A percentile compares a stretch with the other conserved stretches of the same genome.
phyloP scores from a whole-genome alignment of 2,113 vertebrate genomes.

The Sylvia atricapilla region DNA sequence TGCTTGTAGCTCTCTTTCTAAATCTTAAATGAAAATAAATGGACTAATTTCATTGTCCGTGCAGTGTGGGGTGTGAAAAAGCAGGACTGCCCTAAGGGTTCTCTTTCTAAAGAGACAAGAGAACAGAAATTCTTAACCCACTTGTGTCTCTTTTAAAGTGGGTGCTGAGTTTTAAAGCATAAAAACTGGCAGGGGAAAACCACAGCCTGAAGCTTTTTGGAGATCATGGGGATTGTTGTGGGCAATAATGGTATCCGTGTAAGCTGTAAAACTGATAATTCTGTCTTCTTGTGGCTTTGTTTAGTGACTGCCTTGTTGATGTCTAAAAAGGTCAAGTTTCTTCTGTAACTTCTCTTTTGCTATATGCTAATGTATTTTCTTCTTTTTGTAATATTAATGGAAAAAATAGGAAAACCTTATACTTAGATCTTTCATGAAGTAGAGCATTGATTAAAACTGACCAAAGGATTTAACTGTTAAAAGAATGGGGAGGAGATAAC shows the following conservation, averaged over 20 bases:
- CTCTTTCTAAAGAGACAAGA: neutral
- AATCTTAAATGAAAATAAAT: constrained; percentile 16
- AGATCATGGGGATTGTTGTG: neutral
- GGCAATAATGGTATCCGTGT: neutral
- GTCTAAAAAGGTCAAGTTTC: neutral
- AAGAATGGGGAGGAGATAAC: neutral
- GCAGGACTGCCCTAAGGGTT: neutral
- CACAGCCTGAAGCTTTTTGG: neutral
- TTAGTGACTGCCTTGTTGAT: neutral
- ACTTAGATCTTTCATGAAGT: neutral
- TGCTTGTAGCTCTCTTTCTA: neutral
- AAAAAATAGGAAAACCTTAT: neutral
- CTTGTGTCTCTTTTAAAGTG: neutral
- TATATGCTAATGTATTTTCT: neutral
- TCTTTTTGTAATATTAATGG: neutral
- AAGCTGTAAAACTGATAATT: neutral
- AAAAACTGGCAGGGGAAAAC: neutral
- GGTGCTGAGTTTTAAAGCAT: neutral
- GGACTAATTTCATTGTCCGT: neutral
- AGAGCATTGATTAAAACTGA: neutral
- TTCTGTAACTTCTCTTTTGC: neutral
- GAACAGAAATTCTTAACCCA: neutral
- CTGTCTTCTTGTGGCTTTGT: neutral
- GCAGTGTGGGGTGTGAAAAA: neutral
- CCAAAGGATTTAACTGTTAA: neutral